These are phyloP conservation scores for Acanthococcus lagerstroemiae DNA, from an alignment of 2,888 invertebrate genomes.

Conservation along the genomic window DNA sequence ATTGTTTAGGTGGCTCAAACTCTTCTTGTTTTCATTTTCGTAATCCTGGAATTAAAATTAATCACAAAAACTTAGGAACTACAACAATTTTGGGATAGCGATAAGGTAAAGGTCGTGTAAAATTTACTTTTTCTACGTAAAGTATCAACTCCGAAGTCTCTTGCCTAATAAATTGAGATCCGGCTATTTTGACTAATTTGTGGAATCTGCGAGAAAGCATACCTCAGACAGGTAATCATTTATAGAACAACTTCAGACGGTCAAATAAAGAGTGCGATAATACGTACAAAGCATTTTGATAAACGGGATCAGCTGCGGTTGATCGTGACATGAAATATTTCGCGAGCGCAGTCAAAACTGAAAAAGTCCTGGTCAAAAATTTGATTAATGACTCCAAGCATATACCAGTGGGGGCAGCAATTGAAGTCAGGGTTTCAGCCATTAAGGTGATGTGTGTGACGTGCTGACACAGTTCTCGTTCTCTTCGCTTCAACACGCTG, in stretches of 20 bases:
- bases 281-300: conserved; percentile 46
- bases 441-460: conserved; percentile 36
- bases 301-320: conserved; percentile 44
- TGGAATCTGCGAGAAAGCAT: conserved; percentile 36
- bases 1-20: conserved; percentile 40
- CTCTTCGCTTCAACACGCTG: conserved; percentile 21
- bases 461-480: conserved; percentile 32
- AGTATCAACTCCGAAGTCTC: conserved; percentile 37
- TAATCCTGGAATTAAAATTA: conserved; percentile 26
- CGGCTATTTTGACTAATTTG: conserved; percentile 38
- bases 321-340: conserved; percentile 51
- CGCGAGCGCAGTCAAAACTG: conserved; percentile 47
- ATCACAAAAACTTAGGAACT: not conserved
- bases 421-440: conserved; percentile 46
- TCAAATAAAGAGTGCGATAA: not conserved
- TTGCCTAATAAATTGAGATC: conserved; percentile 37
- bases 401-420: conserved; percentile 46
- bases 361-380: conserved; percentile 48
- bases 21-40: conserved; percentile 38
- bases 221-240: not conserved
- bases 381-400: conserved; percentile 49
- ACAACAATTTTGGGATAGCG: not conserved
- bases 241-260: not conserved
- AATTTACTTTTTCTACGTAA: conserved; percentile 37
- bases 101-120: not conserved